Conservation (phyloP, 2,888 invertebrate genomes). For the Tachina fera region DNA sequence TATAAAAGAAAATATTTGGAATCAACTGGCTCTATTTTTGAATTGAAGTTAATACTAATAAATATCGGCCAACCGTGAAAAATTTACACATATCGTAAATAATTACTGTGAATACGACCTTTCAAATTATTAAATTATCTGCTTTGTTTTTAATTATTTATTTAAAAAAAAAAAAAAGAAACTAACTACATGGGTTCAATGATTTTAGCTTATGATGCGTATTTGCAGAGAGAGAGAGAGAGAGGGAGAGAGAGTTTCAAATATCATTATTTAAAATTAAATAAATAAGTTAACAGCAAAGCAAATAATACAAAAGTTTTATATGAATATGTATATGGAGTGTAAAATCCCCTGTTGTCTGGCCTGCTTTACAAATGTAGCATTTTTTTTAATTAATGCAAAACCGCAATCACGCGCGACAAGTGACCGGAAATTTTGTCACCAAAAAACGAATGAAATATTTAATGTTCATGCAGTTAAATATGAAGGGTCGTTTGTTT, state of each 20-base stretch:
- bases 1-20: too few species aligned
- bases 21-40: too few species aligned
- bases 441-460: slow-evolving; percentile 61
- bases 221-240: slow-evolving; percentile 38
- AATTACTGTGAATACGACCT: too few species aligned
- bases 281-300: slow-evolving; percentile 5
- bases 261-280: background rate
- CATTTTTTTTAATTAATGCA: slow-evolving; percentile 53
- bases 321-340: background rate
- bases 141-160: too few species aligned
- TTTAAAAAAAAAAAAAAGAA: background rate
- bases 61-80: too few species aligned
- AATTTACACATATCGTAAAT: too few species aligned
- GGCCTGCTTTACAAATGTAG: slow-evolving; percentile 22
- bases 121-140: too few species aligned
- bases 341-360: background rate
- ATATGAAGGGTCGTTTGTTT: slow-evolving; percentile 55
- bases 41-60: too few species aligned
- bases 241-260: slow-evolving; percentile 31
- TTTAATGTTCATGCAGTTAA: slow-evolving; percentile 37
- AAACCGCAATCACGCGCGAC: slow-evolving; percentile 72
- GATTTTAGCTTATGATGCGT: slow-evolving; percentile 42
- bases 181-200: slow-evolving; percentile 11
- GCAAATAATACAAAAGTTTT: slow-evolving; percentile 24
- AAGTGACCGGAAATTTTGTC: slow-evolving; percentile 72